phyloP scores from a whole-genome alignment of 2,888 invertebrate genomes.

The Octonoba sinensis region DNA sequence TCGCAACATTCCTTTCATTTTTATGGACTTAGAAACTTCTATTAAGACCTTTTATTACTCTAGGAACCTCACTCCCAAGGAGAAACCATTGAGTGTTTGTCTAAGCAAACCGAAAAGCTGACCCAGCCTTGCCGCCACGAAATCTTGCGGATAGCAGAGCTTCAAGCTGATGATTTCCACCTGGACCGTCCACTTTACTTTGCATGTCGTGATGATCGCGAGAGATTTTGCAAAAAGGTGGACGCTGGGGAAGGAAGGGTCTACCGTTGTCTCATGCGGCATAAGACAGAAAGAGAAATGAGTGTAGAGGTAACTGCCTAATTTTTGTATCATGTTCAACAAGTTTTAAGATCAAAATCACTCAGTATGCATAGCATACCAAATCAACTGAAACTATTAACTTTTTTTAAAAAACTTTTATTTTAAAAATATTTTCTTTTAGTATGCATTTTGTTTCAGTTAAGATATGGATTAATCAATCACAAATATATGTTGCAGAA shows the following conservation, averaged over 20 bases:
- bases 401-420: no score
- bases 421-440: no score
- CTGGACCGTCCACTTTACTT: conserved; percentile 89
- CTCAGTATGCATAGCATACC: no score
- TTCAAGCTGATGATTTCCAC: conserved; percentile 89
- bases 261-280: conserved; percentile 88
- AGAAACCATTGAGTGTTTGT: conserved; percentile 86
- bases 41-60: conserved; percentile 30
- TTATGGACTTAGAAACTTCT: no score
- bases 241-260: conserved; percentile 84
- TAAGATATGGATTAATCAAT: no score
- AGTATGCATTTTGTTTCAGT: no score
- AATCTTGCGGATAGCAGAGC: conserved; percentile 85
- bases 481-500: no score
- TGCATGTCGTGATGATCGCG: conserved; percentile 88
- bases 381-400: no score
- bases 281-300: conserved; percentile 81
- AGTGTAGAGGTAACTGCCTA: conserved; percentile 70
- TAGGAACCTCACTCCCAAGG: conserved; percentile 78
- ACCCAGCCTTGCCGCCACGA: conserved; percentile 81
- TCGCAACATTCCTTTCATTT: no score
- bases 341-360: not conserved
- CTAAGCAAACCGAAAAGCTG: conserved; percentile 78
- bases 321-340: no score
- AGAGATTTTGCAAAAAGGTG: conserved; percentile 80